Evolutionary conservation across 2,888 invertebrate genomes (phyloP), one percentile per base, ranked within the genome.

Genomic region (Cetonia aurata): DNA sequence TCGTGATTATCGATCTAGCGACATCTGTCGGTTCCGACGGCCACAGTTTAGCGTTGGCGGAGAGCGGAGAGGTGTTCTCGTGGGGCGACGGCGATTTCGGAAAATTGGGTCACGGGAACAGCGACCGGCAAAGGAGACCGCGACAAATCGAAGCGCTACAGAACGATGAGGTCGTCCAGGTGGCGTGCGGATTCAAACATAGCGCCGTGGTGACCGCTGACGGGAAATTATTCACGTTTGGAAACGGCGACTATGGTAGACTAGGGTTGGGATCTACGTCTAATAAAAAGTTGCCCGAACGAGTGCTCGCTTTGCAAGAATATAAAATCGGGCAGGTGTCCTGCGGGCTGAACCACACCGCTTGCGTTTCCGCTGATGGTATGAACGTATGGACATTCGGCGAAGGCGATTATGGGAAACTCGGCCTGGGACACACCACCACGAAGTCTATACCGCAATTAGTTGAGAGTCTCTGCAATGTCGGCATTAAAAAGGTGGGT

Each of bases 51-150:
- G 90, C 90, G 0, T 78, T 90, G 62, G 89, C 90, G 0, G 89
- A 90, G 81, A 89, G 88, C 77, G 90, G 90, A 0, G 90, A 90
- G 80, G 90, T 90, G 31, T 90, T 90, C 79, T 89, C 89, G 17
- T 90, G 90, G 90, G 90, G 89, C 9, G 89, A 90, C 78, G 90
- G 90, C 0, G 90, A 90, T 80, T 90, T 89, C 79, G 90, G 90
- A 8, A 89, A 90, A 81, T 82, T 90, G 41, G 91, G 91, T 0
- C 91, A 90, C 78, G 90, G 90, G 6, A 89, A 89, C 78, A 88
- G 88, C 76, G 90, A 90, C 76, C 80, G 90, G 19, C 89, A 90
- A 77, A 82, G 90, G 41, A 80, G 89, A 52, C 91, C 91, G 0
- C 81, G 89, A 59, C 89, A 89, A 79, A 89, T 90, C 70, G 90